Conservation (phyloP, 2,888 invertebrate genomes). For the Mesochorus sp. region DNA sequence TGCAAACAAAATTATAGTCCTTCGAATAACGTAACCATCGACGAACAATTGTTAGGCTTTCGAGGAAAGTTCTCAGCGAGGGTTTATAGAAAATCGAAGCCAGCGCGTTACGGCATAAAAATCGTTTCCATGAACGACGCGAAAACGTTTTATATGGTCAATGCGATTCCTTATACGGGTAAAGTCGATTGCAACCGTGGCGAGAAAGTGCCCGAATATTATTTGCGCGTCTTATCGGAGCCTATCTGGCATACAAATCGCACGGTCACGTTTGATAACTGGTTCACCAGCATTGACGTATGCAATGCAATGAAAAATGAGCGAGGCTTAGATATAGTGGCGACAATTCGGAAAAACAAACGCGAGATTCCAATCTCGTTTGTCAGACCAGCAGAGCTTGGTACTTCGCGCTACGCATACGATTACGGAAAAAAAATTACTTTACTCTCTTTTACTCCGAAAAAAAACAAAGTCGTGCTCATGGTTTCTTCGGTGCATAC, state of each 20-base stretch:
- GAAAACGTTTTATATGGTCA: constrained; percentile 28
- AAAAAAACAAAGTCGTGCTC: constrained; percentile 22
- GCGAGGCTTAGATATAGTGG: background rate
- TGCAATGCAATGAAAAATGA: constrained; percentile 19
- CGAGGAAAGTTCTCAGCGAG: constrained; percentile 28
- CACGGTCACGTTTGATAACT: constrained; percentile 21
- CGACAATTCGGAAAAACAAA: background rate
- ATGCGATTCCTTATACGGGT: constrained; percentile 13
- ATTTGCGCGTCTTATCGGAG: constrained; percentile 26
- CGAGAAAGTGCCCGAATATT: constrained; percentile 28
- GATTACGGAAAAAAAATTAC: constrained; percentile 15
- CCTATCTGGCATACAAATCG: constrained; percentile 18
- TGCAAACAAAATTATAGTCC: constrained; percentile 24
- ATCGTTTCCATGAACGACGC: constrained; percentile 36
- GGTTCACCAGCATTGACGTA: constrained; percentile 4
- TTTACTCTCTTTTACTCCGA: constrained; percentile 14
- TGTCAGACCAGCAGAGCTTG: background rate
- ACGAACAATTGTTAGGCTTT: constrained; percentile 31
- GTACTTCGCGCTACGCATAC: constrained; percentile 1
- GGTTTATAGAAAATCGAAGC: constrained; percentile 31
- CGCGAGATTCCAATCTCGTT: constrained; percentile 15
- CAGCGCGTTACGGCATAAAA: constrained; percentile 26
- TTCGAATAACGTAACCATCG: constrained; percentile 37
- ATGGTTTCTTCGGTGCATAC: constrained; percentile 7
- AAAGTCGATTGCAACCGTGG: background rate